Percentiles rank a stretch among this genome's conserved stretches.
phyloP scores from a whole-genome alignment of 1,140 invertebrate genomes.

The Sycophila sp. region DNA sequence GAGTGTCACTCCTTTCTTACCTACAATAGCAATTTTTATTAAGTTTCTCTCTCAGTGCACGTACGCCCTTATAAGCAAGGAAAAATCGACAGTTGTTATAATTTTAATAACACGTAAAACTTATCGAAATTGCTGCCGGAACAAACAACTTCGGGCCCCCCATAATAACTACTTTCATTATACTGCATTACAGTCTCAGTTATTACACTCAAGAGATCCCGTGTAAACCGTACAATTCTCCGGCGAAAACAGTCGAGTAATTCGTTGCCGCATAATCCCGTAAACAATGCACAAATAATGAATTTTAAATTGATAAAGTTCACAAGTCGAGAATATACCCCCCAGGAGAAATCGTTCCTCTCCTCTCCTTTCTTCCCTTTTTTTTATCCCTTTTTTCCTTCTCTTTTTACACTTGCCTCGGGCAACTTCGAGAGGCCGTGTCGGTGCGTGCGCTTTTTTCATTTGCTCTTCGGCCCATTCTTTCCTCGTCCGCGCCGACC shows the following conservation, averaged over 20 bases:
- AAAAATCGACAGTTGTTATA: too few relatives aligned
- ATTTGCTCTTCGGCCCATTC: neutral
- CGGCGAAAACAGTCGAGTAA: conserved; percentile 3
- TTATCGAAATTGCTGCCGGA: too few relatives aligned
- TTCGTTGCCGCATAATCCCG: neutral
- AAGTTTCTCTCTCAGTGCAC: too few relatives aligned
- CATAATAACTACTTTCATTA: too few relatives aligned
- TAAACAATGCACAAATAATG: neutral
- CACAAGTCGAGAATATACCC: neutral
- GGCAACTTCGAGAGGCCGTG: too few relatives aligned
- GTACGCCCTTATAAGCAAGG: too few relatives aligned
- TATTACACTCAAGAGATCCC: neutral
- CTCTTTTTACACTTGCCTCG: too few relatives aligned
- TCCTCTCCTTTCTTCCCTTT: neutral
- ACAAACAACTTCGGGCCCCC: too few relatives aligned
- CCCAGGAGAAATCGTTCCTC: conserved; percentile 17
- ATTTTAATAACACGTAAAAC: too few relatives aligned
- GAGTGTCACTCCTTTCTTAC: too few relatives aligned
- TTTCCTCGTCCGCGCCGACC: neutral
- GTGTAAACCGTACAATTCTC: neutral
- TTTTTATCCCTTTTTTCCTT: neutral
- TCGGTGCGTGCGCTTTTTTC: too few relatives aligned
- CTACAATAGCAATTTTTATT: too few relatives aligned
- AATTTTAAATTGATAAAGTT: conserved; percentile 17
- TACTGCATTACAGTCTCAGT: neutral